phyloP scores from a whole-genome alignment of 2,113 vertebrate species.

The Gila orcuttii region DNA sequence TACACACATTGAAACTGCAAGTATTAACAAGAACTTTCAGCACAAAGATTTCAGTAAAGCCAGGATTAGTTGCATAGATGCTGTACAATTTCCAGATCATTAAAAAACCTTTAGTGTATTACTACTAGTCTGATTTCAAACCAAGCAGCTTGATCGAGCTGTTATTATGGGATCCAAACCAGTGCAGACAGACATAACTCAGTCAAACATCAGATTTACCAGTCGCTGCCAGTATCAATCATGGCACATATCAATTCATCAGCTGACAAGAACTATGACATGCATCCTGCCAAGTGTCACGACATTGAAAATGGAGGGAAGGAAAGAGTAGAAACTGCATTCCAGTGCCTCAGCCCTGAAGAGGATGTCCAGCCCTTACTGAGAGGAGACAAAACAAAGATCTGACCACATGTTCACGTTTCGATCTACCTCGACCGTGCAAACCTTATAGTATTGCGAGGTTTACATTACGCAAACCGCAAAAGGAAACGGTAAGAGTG shows the following conservation, averaged over 20 bases:
- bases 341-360: slow-evolving; percentile 44
- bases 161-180: background rate
- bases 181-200: background rate
- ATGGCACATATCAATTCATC: background rate
- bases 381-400: slow-evolving; percentile 43
- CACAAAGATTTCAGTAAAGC: slow-evolving; percentile 1
- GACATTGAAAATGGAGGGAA: slow-evolving; percentile 7
- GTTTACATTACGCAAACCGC: slow-evolving; percentile 13
- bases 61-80: slow-evolving; percentile 27
- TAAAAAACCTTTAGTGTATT: slow-evolving; percentile 9
- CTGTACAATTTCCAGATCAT: slow-evolving; percentile 1
- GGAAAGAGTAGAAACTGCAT: background rate
- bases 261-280: background rate
- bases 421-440: background rate
- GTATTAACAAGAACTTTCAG: slow-evolving; percentile 4
- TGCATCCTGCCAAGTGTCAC: background rate
- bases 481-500: background rate
- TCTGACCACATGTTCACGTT: slow-evolving; percentile 24
- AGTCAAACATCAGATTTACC: background rate
- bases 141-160: background rate
- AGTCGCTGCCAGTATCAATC: background rate
- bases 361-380: slow-evolving; percentile 55
- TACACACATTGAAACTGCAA: background rate
- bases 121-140: slow-evolving; percentile 8
- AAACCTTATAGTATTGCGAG: slow-evolving; percentile 2